A percentile compares a stretch with the other conserved stretches of the same genome.
Evolutionary conservation across 2,113 vertebrate genomes (phyloP).

Genomic region (Laticauda colubrina): DNA sequence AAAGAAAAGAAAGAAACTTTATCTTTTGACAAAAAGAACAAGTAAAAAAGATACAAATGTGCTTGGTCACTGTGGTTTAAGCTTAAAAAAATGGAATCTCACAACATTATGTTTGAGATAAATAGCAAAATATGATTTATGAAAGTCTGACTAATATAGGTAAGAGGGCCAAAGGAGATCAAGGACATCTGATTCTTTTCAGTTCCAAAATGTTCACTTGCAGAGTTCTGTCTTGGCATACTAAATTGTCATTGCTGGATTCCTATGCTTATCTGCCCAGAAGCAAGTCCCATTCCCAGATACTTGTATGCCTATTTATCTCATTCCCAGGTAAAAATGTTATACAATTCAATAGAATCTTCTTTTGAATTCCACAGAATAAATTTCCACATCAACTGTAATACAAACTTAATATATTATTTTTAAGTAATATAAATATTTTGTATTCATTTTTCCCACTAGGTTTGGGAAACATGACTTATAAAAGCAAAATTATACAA

Average conservation of each 20-base stretch:
- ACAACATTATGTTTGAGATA: background rate
- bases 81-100: background rate
- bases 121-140: conserved; percentile 19
- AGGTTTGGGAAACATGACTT: background rate
- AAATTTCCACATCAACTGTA: background rate
- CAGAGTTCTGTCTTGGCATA: background rate
- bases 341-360: background rate
- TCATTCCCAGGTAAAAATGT: background rate
- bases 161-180: conserved; percentile 5
- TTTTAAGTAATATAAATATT: background rate
- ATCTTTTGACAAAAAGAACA: background rate
- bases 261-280: background rate
- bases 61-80: background rate
- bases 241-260: background rate
- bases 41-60: background rate
- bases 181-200: conserved; percentile 8
- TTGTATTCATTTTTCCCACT: background rate
- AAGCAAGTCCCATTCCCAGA: background rate
- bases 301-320: background rate
- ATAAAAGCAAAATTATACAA: background rate
- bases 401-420: background rate
- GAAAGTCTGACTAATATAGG: background rate
- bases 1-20: background rate
- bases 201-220: background rate
- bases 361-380: background rate